Conservation (phyloP, 64 coral and sea anemone species). For the Montipora cactus region DNA sequence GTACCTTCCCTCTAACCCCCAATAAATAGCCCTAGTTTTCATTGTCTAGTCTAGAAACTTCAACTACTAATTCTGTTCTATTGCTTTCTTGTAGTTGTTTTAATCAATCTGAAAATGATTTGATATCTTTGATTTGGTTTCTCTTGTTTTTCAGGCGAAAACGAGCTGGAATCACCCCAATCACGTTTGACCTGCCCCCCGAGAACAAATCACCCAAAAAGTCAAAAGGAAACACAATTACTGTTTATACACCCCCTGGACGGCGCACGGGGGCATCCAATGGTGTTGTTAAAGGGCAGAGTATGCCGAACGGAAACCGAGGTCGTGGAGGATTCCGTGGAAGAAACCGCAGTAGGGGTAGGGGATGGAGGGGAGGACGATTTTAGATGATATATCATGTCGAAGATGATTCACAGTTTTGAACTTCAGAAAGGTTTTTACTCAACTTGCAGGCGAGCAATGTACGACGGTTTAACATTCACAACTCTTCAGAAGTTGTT, state of each 20-base stretch:
- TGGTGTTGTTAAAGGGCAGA: constrained; percentile 83
- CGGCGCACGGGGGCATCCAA: constrained; percentile 83
- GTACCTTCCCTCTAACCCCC: no score
- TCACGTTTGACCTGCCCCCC: constrained; percentile 91
- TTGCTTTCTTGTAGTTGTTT: background rate
- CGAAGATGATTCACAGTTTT: background rate
- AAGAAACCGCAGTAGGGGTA: constrained; percentile 55
- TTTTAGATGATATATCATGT: no score
- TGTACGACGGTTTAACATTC: background rate
- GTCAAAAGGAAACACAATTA: constrained; percentile 46
- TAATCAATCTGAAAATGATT: background rate
- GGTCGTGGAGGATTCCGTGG: constrained; percentile 70
- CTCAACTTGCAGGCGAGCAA: background rate
- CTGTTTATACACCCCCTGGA: constrained; percentile 90
- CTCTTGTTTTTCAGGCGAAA: constrained; percentile 76
- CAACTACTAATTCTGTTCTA: no score
- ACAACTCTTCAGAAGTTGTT: background rate
- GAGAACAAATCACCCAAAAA: constrained; percentile 71
- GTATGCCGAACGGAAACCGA: constrained; percentile 80
- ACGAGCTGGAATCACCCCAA: constrained; percentile 97
- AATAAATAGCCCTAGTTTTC: no score
- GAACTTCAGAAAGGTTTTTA: background rate
- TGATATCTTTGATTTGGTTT: background rate
- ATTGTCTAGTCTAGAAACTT: no score
- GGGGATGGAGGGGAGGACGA: constrained; percentile 66